A percentile compares a stretch with the other conserved stretches of the same genome.
Conservation (phyloP, 2,797 vertebrate genomes). For the Tauraco hartlaubi region DNA sequence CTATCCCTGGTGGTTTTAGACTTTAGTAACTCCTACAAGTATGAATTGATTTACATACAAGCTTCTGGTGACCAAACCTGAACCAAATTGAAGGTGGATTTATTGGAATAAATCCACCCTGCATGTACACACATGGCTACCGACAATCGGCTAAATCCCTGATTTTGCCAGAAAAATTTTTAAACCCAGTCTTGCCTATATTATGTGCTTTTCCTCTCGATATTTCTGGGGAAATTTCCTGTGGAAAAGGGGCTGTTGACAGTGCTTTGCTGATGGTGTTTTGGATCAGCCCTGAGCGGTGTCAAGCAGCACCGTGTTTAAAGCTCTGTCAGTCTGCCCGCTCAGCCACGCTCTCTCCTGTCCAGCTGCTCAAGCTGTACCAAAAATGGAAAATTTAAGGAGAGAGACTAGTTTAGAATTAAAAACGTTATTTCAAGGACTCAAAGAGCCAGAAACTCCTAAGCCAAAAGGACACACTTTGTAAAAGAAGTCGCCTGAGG, state of each 20-base stretch:
- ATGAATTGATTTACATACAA: not conserved
- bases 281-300: not conserved
- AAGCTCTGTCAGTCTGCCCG: not conserved
- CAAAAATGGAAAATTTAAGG: not conserved
- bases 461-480: not conserved
- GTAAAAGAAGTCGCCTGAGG: not conserved
- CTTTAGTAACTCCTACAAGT: not conserved
- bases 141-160: not conserved
- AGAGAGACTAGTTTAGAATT: not conserved
- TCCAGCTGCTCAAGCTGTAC: not conserved
- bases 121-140: fast-evolving
- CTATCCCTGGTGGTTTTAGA: not conserved
- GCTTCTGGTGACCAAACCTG: not conserved
- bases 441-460: not conserved
- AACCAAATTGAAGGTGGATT: not conserved
- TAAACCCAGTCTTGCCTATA: not conserved
- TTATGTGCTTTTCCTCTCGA: not conserved
- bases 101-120: not conserved
- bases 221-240: not conserved
- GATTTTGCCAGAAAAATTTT: not conserved
- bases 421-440: not conserved
- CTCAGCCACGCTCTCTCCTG: not conserved
- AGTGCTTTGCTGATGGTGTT: not conserved
- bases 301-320: fast-evolving
- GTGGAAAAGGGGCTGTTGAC: not conserved